Evolutionary conservation across 2,888 invertebrate species (phyloP), one percentile per base, ranked within the genome.

Genomic region (Cancer borealis): DNA sequence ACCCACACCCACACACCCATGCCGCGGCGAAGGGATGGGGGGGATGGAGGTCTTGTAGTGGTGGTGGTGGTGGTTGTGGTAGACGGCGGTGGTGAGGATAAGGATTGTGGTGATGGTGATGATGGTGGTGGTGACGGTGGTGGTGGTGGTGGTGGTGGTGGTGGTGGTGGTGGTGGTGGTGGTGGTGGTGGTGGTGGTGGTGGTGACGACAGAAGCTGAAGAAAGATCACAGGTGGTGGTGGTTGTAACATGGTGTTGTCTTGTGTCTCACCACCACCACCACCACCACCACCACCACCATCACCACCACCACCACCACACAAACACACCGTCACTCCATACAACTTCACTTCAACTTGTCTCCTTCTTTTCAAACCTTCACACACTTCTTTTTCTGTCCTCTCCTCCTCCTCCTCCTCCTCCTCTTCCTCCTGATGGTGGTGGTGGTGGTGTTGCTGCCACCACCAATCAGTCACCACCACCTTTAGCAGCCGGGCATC

Each of bases 1-100:
- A n/a, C 6, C 79, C 79, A 79, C 79, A 4, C 79, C 79, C 79
- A 79, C 79, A n/a, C 26, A 26, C 79, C 79, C 79, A n/a, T 79
- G 5, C 26, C 26, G 79, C 26, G 26, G 79, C 79, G 79, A 12
- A 26, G 79, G 79, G 79, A 12, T 26, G 79, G n/a, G 8, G n/a
- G 26, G 79, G 79, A 2, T 4, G 26, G 79, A n/a, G n/a, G 79
- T 2, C 17, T 49, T 49, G 26, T 79, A 2, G n/a, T 26, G 79
- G 26, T n/a, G 26, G 66, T 66, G 17, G 66, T 66, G 21, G 66
- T 66, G 66, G 66, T 66, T 5, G 66, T 66, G 66, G 66, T 66
- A 21, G 66, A 17, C 49, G 5, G 21, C 17, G 66, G 66, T 66
- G 17, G 73, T 73, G 73, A 26, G 26, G 4, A 6, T 73, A 26